Evolutionary conservation across 2,797 vertebrate genomes (phyloP).

Genomic region (Oreortyx pictus): DNA sequence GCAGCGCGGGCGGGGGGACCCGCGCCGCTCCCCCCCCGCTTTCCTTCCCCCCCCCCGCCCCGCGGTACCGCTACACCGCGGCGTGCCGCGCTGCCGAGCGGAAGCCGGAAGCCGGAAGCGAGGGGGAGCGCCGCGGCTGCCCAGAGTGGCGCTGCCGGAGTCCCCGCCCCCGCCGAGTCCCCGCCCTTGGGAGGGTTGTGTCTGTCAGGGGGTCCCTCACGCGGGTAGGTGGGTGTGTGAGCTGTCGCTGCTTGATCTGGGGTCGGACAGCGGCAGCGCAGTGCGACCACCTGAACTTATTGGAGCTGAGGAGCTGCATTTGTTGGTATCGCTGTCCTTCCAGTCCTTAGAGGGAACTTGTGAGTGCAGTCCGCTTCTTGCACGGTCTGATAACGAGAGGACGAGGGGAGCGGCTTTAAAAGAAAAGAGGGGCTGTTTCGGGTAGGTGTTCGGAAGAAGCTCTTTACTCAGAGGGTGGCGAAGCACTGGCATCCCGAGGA

Average conservation of each 20-base stretch:
- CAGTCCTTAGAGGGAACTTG: no score
- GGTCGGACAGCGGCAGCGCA: not conserved
- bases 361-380: no score
- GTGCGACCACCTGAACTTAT: not conserved
- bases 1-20: no score
- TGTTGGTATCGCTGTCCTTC: no score
- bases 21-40: no score
- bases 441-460: no score
- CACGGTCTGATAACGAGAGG: no score
- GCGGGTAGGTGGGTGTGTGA: fast-evolving
- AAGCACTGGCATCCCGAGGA: no score
- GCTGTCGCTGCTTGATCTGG: not conserved
- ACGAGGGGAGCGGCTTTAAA: no score
- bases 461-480: no score
- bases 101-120: conserved; percentile 4
- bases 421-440: no score
- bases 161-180: not conserved
- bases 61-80: not conserved
- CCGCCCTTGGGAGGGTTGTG: not conserved
- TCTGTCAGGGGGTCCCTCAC: not conserved
- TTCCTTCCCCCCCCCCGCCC: not conserved
- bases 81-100: not conserved
- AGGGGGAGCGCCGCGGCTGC: not conserved
- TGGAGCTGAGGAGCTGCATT: no score
- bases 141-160: not conserved